A percentile compares a stretch with the other conserved stretches of the same genome.
Evolutionary conservation across 2,888 invertebrate species (phyloP).

Genomic region (Fabriciana adippe): DNA sequence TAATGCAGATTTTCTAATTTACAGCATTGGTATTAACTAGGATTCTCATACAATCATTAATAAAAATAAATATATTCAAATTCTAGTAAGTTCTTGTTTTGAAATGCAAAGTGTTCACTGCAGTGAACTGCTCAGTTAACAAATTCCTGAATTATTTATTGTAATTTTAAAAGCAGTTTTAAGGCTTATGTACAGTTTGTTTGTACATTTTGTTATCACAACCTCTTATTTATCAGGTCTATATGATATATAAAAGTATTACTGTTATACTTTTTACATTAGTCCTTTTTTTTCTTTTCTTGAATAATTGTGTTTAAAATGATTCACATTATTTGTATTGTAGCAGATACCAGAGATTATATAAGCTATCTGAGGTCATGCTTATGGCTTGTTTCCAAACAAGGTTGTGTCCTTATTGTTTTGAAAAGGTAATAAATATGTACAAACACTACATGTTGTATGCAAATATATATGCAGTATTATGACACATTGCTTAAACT

Average conservation of each 20-base stretch:
- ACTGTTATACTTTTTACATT: no score
- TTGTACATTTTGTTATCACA: no score
- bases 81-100: slow-evolving; percentile 18
- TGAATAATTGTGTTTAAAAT: neutral
- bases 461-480: neutral
- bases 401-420: slow-evolving; percentile 27
- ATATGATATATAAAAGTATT: no score
- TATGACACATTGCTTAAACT: slow-evolving; percentile 9
- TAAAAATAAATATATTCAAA: slow-evolving; percentile 13
- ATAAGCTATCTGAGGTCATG: slow-evolving; percentile 23
- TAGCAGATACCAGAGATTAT: slow-evolving; percentile 10
- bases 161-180: no score
- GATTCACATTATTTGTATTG: slow-evolving; percentile 16
- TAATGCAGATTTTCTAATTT: slow-evolving; percentile 22
- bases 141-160: neutral
- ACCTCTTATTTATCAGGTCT: no score
- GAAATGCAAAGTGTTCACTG: slow-evolving; percentile 10
- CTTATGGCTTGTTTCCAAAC: slow-evolving; percentile 17
- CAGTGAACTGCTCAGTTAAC: neutral
- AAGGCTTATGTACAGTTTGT: no score
- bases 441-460: slow-evolving; percentile 7
- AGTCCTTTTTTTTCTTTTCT: neutral
- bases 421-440: slow-evolving; percentile 20
- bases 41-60: slow-evolving; percentile 4
- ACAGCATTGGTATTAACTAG: neutral